A percentile compares a stretch with the other conserved stretches of the same genome.
Evolutionary conservation across 1,140 invertebrate species (phyloP).

Genomic region (Diachasmimorpha longicaudata): DNA sequence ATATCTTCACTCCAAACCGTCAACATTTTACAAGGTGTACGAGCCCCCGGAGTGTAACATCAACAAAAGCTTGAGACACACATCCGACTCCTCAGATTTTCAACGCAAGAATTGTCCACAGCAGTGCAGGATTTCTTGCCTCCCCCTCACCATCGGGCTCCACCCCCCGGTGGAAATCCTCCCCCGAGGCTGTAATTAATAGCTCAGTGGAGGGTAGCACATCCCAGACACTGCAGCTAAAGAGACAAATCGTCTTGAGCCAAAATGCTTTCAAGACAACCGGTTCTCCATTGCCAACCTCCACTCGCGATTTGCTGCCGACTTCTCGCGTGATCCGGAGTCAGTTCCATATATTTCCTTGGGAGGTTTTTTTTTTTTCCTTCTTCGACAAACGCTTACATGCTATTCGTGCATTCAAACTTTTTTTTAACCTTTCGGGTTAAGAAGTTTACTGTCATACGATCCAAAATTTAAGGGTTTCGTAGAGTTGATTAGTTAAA

Average conservation of each 20-base stretch:
- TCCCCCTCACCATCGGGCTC: no score
- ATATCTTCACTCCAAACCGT: background rate
- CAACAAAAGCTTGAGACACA: constrained; percentile 3
- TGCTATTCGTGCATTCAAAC: background rate
- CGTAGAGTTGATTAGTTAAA: background rate
- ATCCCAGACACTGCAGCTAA: constrained; percentile 12
- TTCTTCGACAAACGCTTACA: background rate
- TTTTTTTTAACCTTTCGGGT: background rate
- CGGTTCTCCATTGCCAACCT: constrained; percentile 11
- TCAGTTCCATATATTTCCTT: background rate
- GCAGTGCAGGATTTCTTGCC: background rate
- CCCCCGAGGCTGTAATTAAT: constrained; percentile 25
- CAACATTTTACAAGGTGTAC: background rate
- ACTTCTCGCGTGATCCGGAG: constrained; percentile 16
- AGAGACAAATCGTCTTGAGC: constrained; percentile 24
- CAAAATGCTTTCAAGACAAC: constrained; percentile 30
- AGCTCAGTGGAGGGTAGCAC: constrained; percentile 11
- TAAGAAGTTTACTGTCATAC: background rate
- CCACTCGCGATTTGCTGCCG: background rate
- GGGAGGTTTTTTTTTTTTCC: background rate
- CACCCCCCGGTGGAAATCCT: constrained; percentile 1
- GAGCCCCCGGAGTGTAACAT: background rate
- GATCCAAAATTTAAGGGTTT: background rate
- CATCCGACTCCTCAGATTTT: background rate
- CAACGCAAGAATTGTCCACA: constrained; percentile 21